Evolutionary conservation across 2,888 invertebrate species (phyloP).

Genomic region (Caenorhabditis angaria): DNA sequence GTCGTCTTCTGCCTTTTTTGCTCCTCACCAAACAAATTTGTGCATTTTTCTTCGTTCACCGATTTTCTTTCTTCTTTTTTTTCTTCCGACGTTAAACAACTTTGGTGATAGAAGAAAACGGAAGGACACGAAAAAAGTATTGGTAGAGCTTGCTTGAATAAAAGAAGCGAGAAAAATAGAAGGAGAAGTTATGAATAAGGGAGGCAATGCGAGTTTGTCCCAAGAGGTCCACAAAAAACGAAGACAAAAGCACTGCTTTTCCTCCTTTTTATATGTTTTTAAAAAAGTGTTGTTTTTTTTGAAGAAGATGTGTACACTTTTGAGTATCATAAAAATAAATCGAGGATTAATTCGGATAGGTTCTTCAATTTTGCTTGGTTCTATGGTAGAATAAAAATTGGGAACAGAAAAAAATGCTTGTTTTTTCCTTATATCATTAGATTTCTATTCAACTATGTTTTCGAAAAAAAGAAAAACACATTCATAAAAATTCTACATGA

Average conservation of each 20-base stretch:
- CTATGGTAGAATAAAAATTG: neutral
- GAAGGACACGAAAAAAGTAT: neutral
- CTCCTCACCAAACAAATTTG: neutral
- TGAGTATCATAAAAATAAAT: neutral
- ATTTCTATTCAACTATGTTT: neutral
- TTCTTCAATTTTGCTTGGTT: neutral
- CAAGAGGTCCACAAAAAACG: constrained; percentile 1
- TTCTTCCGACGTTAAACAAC: too few relatives aligned
- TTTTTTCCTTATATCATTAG: neutral
- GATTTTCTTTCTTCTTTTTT: neutral
- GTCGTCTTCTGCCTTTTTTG: too few relatives aligned
- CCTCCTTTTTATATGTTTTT: neutral
- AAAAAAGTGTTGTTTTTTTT: neutral
- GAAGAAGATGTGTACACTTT: neutral
- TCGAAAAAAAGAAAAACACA: neutral
- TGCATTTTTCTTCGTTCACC: neutral
- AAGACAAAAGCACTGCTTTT: constrained; percentile 1
- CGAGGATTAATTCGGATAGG: neutral
- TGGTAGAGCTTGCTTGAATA: neutral
- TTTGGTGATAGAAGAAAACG: neutral
- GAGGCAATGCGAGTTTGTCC: too few relatives aligned
- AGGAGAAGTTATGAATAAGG: neutral
- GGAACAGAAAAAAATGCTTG: neutral
- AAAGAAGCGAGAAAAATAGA: neutral
- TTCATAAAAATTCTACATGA: neutral